phyloP scores from a whole-genome alignment of 2,113 vertebrate genomes.

The Dipodomys stephensi region DNA sequence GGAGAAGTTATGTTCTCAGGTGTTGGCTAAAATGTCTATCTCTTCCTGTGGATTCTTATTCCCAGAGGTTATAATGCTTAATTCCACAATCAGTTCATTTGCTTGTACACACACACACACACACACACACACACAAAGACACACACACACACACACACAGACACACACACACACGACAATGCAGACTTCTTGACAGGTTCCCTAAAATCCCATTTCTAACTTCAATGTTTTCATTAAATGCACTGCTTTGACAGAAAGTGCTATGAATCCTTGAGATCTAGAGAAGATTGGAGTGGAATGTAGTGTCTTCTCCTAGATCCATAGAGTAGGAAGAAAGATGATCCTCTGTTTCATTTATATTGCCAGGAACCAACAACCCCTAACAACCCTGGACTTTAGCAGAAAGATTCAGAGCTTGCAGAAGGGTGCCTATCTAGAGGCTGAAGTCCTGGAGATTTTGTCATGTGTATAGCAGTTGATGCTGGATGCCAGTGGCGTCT shows the following conservation, averaged over 20 bases:
- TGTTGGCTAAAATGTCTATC: not conserved
- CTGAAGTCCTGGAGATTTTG: not conserved
- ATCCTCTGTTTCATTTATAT: not conserved
- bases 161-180: not conserved
- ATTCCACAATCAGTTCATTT: not conserved
- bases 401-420: not conserved
- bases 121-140: too few relatives aligned
- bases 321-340: not conserved
- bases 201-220: not conserved
- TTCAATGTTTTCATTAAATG: not conserved
- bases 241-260: not conserved
- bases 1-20: not conserved
- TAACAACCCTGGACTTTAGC: not conserved
- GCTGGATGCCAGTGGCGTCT: not conserved
- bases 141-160: not conserved
- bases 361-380: not conserved
- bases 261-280: not conserved
- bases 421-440: not conserved
- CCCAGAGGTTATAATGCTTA: not conserved
- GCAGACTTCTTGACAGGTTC: not conserved
- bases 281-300: not conserved
- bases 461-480: not conserved
- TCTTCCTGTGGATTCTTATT: not conserved
- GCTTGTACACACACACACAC: too few relatives aligned
- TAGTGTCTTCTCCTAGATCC: not conserved